Percentiles rank a stretch among this genome's conserved stretches.
Conservation (phyloP, 2,113 vertebrate genomes). For the Aplodontia rufa region DNA sequence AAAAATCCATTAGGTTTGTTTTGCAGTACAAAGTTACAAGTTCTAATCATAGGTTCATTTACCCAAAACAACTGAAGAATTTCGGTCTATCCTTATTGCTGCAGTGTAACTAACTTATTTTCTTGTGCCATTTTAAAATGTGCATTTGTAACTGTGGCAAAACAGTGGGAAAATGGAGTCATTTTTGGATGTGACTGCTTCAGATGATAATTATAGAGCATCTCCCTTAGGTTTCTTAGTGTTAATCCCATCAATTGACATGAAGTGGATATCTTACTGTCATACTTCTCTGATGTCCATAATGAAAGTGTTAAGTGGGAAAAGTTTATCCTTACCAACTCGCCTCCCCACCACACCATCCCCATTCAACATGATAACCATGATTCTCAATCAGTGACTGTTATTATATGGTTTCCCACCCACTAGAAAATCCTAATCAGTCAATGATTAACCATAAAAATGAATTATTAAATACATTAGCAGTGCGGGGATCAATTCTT, state of each 20-base stretch:
- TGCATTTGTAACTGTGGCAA: not conserved
- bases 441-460: slow-evolving; percentile 14
- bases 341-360: not conserved
- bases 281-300: not conserved
- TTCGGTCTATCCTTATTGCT: not conserved
- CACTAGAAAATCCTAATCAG: not conserved
- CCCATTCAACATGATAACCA: not conserved
- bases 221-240: not conserved
- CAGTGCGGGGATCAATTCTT: not conserved
- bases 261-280: not conserved
- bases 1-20: not conserved
- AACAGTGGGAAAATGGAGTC: not conserved
- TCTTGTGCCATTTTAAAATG: not conserved
- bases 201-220: not conserved
- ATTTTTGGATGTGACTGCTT: not conserved
- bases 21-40: not conserved
- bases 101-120: not conserved
- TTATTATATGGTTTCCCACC: not conserved
- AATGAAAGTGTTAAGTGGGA: not conserved
- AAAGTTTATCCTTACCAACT: not conserved
- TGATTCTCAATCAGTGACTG: not conserved
- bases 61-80: not conserved
- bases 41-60: not conserved
- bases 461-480: not conserved
- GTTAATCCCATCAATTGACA: not conserved